Evolutionary conservation across 2,888 invertebrate species (phyloP).

Genomic region (Coleophora deauratella): DNA sequence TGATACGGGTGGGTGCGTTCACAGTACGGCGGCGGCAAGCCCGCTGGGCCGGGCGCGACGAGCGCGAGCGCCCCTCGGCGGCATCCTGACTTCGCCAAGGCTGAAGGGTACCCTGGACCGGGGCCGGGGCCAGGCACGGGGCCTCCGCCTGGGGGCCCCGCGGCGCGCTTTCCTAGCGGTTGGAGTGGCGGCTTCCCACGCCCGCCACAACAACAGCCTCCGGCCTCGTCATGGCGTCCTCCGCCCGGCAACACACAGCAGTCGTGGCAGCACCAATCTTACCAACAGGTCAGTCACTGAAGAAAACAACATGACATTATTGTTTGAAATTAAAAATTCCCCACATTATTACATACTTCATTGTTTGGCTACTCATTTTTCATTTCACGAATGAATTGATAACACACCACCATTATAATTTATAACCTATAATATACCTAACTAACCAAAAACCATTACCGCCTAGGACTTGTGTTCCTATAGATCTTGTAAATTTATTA

Average conservation of each 20-base stretch:
- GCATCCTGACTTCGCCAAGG: constrained; percentile 86
- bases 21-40: constrained; percentile 57
- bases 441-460: too few relatives aligned
- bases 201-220: constrained; percentile 42
- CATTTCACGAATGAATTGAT: too few relatives aligned
- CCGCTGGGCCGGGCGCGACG: constrained; percentile 48
- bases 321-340: too few relatives aligned
- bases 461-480: too few relatives aligned
- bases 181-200: constrained; percentile 34
- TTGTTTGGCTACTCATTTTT: too few relatives aligned
- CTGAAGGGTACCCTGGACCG: constrained; percentile 44
- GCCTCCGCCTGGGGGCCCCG: constrained; percentile 19
- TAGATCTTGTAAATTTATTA: too few relatives aligned
- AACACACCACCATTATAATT: too few relatives aligned
- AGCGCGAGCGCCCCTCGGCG: constrained; percentile 78
- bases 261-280: constrained; percentile 55
- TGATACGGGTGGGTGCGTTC: constrained; percentile 11
- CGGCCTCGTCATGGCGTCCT: constrained; percentile 44
- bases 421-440: too few relatives aligned
- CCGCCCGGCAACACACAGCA: constrained; percentile 39
- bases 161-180: constrained; percentile 27
- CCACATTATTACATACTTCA: too few relatives aligned
- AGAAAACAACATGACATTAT: too few relatives aligned
- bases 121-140: constrained; percentile 14
- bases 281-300: constrained; percentile 37